Base-by-base conservation (phyloP, 92 coral and sea anemone species). In the Virgularia gustaviana region DNA sequence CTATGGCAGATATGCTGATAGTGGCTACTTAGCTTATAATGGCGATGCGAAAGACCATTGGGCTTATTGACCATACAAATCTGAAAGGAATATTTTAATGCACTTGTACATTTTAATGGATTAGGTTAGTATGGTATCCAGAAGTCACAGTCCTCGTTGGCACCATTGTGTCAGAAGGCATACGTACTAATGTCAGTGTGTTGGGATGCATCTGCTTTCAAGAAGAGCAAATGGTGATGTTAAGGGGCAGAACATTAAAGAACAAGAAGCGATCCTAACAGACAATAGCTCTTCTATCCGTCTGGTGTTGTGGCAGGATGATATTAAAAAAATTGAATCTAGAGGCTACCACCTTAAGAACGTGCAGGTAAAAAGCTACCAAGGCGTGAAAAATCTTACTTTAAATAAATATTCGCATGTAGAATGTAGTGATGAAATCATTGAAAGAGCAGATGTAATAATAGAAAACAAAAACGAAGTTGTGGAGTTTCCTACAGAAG, bases 171-270 rank as follows among this genome's bases (percentile, higher is more conserved):
- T n/a, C n/a, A n/a, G n/a, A n/a, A n/a, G n/a, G n/a, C n/a, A n/a
- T n/a, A n/a, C n/a, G n/a, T n/a, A n/a, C 51, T 16, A 59, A 59
- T 0, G 42, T 59, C 41, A 59, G 65, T 59, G 65, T 59, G 9
- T 9, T 23, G 4, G 65, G 42, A 59, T 2, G 41, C 18, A 32
- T 59, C 18, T 32, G 41, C 65, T 59, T 59, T 19, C 25, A 54
- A 54, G 22, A 29, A 33, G 65, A 59, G 36, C 41, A 19, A 33
- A 59, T 44, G 13, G 22, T 59, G 6, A 59, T 59, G 41, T 32
- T 9, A 10, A 33, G 36, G 36, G 65, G 65, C n/a, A 59, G 12
- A 19, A 29, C 65, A 30, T 59, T 59, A 11, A 59, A 30, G 36
- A 59, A 19, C 41, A 59, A 59, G 65, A 30, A 11, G 65, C 8